These are phyloP conservation scores for Motacilla tschutschensis DNA, from an alignment of 2,113 vertebrate species.

Conservation along the genomic window DNA sequence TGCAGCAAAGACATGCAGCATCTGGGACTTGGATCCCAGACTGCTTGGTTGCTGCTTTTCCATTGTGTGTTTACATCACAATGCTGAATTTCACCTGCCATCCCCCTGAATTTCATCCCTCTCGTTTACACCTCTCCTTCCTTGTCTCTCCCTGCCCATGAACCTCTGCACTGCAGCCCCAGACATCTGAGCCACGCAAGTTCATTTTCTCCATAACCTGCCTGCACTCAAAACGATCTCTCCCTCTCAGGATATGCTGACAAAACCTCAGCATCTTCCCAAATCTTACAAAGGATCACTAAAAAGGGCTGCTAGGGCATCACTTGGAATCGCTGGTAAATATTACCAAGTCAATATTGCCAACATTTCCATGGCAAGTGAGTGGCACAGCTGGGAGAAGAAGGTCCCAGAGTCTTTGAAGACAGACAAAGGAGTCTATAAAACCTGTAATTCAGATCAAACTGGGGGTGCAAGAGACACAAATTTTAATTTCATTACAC, in stretches of 20 bases:
- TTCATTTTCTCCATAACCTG: not conserved
- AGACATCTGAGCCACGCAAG: rapidly evolving
- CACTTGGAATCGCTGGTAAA: not conserved
- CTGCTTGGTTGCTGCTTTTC: not conserved
- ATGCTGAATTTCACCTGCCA: not conserved
- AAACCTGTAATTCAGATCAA: not conserved
- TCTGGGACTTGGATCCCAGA: not conserved
- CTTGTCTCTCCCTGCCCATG: not conserved
- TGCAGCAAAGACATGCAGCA: not conserved
- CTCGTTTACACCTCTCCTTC: not conserved
- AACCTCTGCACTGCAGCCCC: not conserved
- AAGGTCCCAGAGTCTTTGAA: not conserved
- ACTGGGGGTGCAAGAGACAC: not conserved
- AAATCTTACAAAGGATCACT: not conserved
- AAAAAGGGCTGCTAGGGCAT: not conserved
- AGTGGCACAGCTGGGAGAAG: not conserved
- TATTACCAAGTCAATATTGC: too few relatives aligned
- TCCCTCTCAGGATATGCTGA: not conserved
- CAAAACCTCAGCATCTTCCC: not conserved
- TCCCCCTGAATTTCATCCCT: not conserved
- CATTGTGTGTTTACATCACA: not conserved
- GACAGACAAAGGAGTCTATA: not conserved
- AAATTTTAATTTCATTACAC: not conserved
- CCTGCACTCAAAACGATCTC: not conserved
- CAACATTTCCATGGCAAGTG: not conserved